A percentile compares a stretch with the other conserved stretches of the same genome.
phyloP scores from a whole-genome alignment of 2,113 vertebrate species.

The Xyrauchen texanus region DNA sequence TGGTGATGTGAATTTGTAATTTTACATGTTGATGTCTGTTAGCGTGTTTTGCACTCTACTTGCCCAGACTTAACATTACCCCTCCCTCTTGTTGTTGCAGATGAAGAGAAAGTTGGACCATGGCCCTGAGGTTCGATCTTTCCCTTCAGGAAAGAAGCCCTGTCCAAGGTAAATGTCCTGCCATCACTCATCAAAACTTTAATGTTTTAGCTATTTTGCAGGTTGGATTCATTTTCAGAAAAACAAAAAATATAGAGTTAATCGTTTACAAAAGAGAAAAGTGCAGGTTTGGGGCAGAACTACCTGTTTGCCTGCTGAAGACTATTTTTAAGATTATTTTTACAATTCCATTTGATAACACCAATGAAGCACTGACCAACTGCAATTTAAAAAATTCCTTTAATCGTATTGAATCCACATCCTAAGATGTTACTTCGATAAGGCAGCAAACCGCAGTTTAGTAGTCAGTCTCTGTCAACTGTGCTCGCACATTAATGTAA shows the following conservation, averaged over 20 bases:
- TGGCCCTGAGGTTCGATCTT: constrained; percentile 98
- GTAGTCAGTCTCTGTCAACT: not conserved
- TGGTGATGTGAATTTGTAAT: constrained; percentile 28
- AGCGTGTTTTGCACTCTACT: not conserved
- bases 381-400: too few species aligned
- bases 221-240: too few species aligned
- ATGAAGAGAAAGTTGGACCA: constrained; percentile 99
- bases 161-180: constrained; percentile 87
- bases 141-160: constrained; percentile 99
- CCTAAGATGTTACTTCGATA: not conserved
- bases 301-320: too few species aligned
- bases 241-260: too few species aligned
- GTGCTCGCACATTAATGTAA: not conserved
- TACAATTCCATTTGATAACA: too few species aligned
- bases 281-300: too few species aligned
- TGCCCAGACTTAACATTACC: not conserved
- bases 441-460: not conserved
- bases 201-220: too few species aligned
- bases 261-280: too few species aligned
- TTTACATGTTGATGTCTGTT: not conserved
- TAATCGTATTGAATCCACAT: not conserved
- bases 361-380: too few species aligned
- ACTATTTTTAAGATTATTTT: too few species aligned
- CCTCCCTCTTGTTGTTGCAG: constrained; percentile 75
- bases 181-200: not conserved